These are phyloP conservation scores for Styela plicata DNA, from an alignment of 23 tunicate species.

Conservation along the genomic window DNA sequence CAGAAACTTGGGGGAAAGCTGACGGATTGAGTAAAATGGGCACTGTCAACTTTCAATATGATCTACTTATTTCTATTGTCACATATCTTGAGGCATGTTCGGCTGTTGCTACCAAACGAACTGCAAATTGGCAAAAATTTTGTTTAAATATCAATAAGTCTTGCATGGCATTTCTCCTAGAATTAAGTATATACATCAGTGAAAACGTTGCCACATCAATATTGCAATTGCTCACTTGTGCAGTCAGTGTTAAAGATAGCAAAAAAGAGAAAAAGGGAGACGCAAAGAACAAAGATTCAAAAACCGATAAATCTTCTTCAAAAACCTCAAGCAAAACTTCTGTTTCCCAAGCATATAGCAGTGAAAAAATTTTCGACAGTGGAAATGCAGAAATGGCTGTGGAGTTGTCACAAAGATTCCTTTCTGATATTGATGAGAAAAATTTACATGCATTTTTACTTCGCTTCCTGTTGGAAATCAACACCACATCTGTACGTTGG, in stretches of 20 bases:
- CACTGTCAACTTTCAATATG: conserved; percentile 53
- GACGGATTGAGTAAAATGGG: neutral
- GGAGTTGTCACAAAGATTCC: conserved; percentile 44
- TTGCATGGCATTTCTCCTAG: conserved; percentile 47
- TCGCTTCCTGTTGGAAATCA: conserved; percentile 82
- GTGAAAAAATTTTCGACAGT: neutral
- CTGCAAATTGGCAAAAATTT: conserved; percentile 76
- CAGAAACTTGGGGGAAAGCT: conserved; percentile 38
- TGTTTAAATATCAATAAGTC: conserved; percentile 30
- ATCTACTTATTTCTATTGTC: conserved; percentile 65
- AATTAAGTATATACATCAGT: conserved; percentile 42
- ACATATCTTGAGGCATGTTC: conserved; percentile 53
- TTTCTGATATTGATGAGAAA: conserved; percentile 43
- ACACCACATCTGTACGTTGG: conserved; percentile 74
- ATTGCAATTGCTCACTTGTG: conserved; percentile 58
- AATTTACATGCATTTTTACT: conserved; percentile 45
- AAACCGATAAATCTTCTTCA: neutral
- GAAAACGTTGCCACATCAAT: conserved; percentile 59
- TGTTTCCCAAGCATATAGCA: neutral
- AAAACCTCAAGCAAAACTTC: neutral
- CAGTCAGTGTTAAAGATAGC: conserved; percentile 32
- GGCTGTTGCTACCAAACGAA: conserved; percentile 64
- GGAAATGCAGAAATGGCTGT: conserved; percentile 33
- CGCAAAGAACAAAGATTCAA: neutral
- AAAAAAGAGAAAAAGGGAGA: neutral